Evolutionary conservation across 2,113 vertebrate species (phyloP), one percentile per base, ranked within the genome.

Genomic region (Percopsis transmontana): DNA sequence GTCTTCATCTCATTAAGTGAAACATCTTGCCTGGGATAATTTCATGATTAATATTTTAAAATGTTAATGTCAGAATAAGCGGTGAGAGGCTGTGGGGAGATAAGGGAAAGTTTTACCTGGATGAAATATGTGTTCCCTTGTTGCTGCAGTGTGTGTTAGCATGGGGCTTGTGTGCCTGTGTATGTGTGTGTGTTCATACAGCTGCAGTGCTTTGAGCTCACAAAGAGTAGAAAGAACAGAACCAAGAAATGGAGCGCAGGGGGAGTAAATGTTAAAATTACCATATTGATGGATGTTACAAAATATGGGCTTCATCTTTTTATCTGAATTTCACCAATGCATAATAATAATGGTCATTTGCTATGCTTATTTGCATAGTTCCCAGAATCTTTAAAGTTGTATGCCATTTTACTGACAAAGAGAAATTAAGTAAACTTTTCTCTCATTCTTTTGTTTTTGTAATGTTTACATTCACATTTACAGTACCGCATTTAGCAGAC

Each of bases 261-360:
- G 72, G 89, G 90, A 84, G 80, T 88, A 96, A 95, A 95, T 94
- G 93, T 93, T 95, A 94, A 95, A 95, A 96, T 95, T 95, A 94
- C 70, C 93, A 94, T 96, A 94, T 94, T 93, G 94, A 90, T 88
- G 84, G 87, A 88, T 91, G 88, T 88, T 90, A 89, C 83, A 86
- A 89, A 91, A 88, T 85, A 87, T 73, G 82, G 74, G 70, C 80
- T 86, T 86, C 86, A 84, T 88, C 79, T 85, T 87, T 84, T 86
- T 71, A 87, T 83, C 81, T 75, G 85, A 87, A 85, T 88, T 89
- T 88, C 83, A 85, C 83, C 86, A 81, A 84, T 55, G 79, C 84
- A 88, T 87, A 89, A 86, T 88, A 79, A 87, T 82, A 85, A 83
- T 76, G 78, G 81, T 87, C 84, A 89, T 88, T 89, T 87, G 68